Conservation (phyloP, 2,113 vertebrate species). For the Philantomba maxwellii region DNA sequence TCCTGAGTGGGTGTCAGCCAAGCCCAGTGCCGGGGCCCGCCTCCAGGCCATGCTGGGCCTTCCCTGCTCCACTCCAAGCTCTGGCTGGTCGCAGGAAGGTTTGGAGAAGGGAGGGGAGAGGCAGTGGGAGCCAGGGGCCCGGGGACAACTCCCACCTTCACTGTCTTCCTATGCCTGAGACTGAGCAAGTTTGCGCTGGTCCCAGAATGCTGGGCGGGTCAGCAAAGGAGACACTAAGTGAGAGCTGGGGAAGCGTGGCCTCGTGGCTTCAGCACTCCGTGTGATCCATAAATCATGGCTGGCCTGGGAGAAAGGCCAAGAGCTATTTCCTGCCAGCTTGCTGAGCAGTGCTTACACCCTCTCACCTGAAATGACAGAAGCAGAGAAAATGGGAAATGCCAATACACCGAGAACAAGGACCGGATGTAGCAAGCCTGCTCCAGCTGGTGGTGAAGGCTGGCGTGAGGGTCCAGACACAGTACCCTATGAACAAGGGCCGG, state of each 20-base stretch:
- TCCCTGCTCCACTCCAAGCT: not conserved
- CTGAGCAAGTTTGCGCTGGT: not conserved
- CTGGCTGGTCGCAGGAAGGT: not conserved
- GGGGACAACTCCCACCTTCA: not conserved
- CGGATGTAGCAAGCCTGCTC: not conserved
- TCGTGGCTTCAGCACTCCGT: not conserved
- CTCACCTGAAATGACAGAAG: not conserved
- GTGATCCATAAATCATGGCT: no score
- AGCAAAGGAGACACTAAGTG: not conserved
- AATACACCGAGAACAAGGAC: not conserved
- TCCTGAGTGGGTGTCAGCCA: not conserved
- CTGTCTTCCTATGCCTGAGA: not conserved
- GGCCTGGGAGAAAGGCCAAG: not conserved
- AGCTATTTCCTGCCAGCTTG: not conserved
- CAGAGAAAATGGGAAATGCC: not conserved
- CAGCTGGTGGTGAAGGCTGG: not conserved
- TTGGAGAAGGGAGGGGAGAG: no score
- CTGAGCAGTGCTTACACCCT: not conserved
- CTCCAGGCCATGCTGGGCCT: not conserved
- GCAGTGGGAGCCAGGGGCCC: accelerated
- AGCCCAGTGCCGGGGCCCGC: accelerated
- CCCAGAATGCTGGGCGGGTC: not conserved
- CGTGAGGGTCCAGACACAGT: not conserved
- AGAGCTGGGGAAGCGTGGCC: not conserved
- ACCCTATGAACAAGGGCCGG: not conserved